Evolutionary conservation across 2,888 invertebrate genomes (phyloP).

Genomic region (Latrodectus hesperus): DNA sequence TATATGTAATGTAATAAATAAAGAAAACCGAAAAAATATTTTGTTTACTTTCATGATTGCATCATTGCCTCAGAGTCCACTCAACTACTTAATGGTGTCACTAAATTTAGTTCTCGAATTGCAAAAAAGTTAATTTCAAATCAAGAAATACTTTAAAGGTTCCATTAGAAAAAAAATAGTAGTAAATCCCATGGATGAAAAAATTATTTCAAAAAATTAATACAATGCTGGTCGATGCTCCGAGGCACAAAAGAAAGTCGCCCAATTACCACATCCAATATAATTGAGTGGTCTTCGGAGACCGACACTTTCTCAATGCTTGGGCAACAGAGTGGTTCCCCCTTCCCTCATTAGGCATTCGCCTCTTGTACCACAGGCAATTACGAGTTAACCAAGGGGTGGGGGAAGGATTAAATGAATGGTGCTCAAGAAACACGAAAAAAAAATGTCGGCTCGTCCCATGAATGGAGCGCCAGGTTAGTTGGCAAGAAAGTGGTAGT

Average conservation of each 20-base stretch:
- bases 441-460: neutral
- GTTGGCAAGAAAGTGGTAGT: neutral
- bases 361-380: constrained; percentile 2
- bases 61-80: no score
- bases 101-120: no score
- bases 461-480: neutral
- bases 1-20: no score
- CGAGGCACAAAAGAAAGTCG: neutral
- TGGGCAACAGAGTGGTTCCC: neutral
- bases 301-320: neutral
- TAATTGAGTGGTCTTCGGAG: neutral
- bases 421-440: neutral
- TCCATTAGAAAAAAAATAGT: no score
- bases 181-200: no score
- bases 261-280: neutral
- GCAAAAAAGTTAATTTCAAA: no score
- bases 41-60: no score
- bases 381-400: constrained; percentile 15
- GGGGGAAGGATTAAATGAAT: constrained; percentile 13
- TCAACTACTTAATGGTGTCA: no score
- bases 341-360: constrained; percentile 20
- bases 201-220: no score
- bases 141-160: no score
- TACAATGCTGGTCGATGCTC: no score
- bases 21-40: no score